Evolutionary conservation across 2,888 invertebrate species (phyloP).

Genomic region (Phaedon cochleariae): DNA sequence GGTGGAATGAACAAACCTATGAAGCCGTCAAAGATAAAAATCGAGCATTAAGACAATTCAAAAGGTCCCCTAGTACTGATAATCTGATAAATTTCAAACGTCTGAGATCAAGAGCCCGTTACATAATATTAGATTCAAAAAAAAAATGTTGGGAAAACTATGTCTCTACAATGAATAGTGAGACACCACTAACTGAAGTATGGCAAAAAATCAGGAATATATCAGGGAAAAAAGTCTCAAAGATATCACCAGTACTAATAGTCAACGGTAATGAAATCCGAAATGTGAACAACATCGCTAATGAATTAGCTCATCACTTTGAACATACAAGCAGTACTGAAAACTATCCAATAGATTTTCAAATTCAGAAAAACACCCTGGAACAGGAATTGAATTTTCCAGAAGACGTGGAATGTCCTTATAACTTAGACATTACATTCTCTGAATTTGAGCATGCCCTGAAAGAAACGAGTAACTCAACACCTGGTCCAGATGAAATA

Average conservation of each 20-base stretch:
- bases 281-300: background rate
- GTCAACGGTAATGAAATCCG: no score
- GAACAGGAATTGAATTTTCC: background rate
- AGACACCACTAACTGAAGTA: constrained; percentile 3
- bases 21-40: constrained; percentile 12
- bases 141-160: constrained; percentile 10
- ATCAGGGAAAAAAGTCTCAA: background rate
- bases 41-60: background rate
- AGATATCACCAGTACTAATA: background rate
- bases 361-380: no score
- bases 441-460: no score
- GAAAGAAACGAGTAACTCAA: no score
- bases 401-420: background rate
- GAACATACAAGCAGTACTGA: no score
- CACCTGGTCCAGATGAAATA: no score
- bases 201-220: constrained; percentile 14
- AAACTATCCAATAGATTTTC: no score
- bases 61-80: background rate
- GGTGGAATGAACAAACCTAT: constrained; percentile 13
- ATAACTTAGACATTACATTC: constrained; percentile 8
- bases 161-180: background rate
- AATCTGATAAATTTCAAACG: no score
- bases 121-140: background rate
- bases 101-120: constrained; percentile 2
- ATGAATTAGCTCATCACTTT: background rate